phyloP scores from a whole-genome alignment of 2,113 vertebrate genomes.

The Callocephalon fimbriatum region DNA sequence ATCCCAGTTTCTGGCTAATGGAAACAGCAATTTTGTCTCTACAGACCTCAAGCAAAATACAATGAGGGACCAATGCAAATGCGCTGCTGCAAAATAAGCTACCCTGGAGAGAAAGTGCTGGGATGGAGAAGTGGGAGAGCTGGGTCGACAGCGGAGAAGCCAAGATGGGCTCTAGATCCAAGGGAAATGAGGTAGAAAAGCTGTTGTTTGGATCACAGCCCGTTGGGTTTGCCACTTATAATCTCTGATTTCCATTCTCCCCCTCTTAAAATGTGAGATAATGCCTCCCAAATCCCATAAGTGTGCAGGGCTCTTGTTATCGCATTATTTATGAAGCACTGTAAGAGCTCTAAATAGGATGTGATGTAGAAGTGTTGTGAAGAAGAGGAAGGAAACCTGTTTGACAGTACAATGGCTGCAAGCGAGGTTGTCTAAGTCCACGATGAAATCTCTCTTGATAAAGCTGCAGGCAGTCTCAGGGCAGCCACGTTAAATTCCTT shows the following conservation, averaged over 20 bases:
- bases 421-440: neutral
- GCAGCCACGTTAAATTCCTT: neutral
- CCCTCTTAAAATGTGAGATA: conserved; percentile 21
- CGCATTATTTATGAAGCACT: conserved; percentile 6
- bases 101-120: neutral
- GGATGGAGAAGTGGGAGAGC: neutral
- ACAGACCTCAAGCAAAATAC: neutral
- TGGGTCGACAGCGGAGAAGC: neutral
- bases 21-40: neutral
- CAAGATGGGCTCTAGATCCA: neutral
- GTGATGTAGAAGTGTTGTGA: conserved; percentile 10
- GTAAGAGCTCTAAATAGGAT: conserved; percentile 15
- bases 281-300: conserved; percentile 2
- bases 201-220: neutral
- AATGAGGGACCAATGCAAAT: neutral
- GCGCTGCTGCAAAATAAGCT: neutral
- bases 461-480: neutral
- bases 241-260: neutral
- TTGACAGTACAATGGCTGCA: conserved; percentile 11
- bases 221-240: neutral
- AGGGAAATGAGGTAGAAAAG: neutral
- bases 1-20: neutral
- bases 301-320: neutral
- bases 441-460: neutral
- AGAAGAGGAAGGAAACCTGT: conserved; percentile 48